Evolutionary conservation across 2,797 vertebrate species (phyloP).

Genomic region (Cichlasoma orientale): DNA sequence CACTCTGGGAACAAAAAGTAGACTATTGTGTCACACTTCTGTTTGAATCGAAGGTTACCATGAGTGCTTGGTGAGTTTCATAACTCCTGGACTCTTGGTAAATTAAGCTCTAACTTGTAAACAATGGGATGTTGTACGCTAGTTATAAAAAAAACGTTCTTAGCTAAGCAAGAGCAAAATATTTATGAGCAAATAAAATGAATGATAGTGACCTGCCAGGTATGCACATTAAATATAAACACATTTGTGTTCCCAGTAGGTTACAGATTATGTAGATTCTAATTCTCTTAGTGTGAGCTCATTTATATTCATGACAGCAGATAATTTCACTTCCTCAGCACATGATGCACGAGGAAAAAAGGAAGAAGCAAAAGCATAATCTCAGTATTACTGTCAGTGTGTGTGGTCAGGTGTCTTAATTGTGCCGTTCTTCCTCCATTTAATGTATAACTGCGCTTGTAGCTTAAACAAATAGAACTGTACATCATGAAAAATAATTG

Average conservation of each 20-base stretch:
- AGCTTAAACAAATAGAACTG: not conserved
- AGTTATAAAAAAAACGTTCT: not conserved
- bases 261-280: conserved; percentile 22
- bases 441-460: not conserved
- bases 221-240: not conserved
- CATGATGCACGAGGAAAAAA: not conserved
- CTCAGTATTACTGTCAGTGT: not conserved
- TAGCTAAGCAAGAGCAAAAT: not conserved
- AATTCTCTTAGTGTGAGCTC: conserved; percentile 3
- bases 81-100: not conserved
- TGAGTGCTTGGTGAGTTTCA: not conserved
- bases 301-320: conserved; percentile 36
- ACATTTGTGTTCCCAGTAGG: conserved; percentile 16
- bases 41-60: not conserved
- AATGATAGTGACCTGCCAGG: not conserved
- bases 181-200: not conserved
- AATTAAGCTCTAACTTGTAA: not conserved
- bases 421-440: not conserved
- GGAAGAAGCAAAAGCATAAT: not conserved
- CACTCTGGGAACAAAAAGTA: not conserved
- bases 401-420: not conserved
- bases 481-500: not conserved
- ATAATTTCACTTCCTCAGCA: conserved; percentile 9
- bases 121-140: not conserved
- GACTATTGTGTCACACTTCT: no score